Percentiles rank a stretch among this genome's conserved stretches.
These are phyloP conservation scores for Cherax quadricarinatus DNA, from an alignment of 1,140 invertebrate genomes.

Conservation along the genomic window DNA sequence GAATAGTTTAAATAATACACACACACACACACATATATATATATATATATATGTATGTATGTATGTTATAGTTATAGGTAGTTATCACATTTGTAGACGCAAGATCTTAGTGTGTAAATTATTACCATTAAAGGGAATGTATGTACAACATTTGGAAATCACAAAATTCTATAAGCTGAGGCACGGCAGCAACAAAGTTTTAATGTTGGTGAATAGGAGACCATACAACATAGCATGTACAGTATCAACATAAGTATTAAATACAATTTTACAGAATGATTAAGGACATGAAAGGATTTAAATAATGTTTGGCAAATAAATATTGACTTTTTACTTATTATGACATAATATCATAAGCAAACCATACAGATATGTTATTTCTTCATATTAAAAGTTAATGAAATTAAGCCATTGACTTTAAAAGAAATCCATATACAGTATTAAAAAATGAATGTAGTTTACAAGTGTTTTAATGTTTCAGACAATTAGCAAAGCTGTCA, in stretches of 20 bases:
- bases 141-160: neutral
- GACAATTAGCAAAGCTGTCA: neutral
- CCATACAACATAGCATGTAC: neutral
- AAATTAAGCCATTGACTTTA: too few species aligned
- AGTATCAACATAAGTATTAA: neutral
- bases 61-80: neutral
- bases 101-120: neutral
- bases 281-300: neutral
- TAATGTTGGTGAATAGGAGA: neutral
- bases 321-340: neutral
- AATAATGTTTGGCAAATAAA: neutral
- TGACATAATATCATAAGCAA: too few species aligned
- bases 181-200: neutral
- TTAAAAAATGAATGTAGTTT: neutral
- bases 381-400: too few species aligned
- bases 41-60: neutral
- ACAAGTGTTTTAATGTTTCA: neutral
- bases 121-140: neutral
- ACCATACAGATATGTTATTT: too few species aligned
- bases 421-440: too few species aligned
- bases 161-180: neutral
- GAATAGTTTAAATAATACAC: neutral
- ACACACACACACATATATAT: neutral
- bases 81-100: neutral
- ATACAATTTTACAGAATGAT: neutral